Base-by-base conservation (phyloP, 2,797 vertebrate genomes). In the Neopelma chrysocephalum region DNA sequence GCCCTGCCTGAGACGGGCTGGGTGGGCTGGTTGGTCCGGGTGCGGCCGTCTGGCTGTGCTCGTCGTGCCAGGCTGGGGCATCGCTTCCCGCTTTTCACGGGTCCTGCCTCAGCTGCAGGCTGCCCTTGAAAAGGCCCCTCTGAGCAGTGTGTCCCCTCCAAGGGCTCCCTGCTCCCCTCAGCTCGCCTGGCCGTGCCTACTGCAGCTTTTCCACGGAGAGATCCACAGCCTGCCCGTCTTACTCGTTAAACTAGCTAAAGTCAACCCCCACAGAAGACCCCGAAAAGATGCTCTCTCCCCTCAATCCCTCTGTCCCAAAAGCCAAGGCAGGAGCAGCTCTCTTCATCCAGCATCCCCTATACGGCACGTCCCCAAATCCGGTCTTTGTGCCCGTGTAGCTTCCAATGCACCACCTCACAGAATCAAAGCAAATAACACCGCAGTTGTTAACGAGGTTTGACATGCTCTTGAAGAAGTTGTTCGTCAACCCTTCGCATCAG, bases 31-130 rank as follows among this genome's bases (percentile, higher is more conserved):
- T 7, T 5, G 2, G 17, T 7, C 2, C 11, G 8, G 6, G 2
- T 15, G 13, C 14, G 12, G 40, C 40, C 40, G 40, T 15, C 12
- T 40, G 40, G 40, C 12, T 6, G 15, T 17, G 27, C 0, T 6
- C 4, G 11, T 26, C 8, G 15, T 42, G 38, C 38, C 27, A 3
- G 38, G 12, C 4, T 6, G 9, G 16, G 32, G 6, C 0, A 0
- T 14, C 0, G 1, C 1, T 6, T 40, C 3, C 0, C 0, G 0
- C 4, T 5, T 25, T 15, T 4, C 2, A 0, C 0, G 34, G 7
- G 2, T 19, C 2, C 5, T 27, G 20, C 6, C 3, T 38, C 4
- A 1, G 4, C 5, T 7, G 38, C 27, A 3, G 17, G 7, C 0
- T 57, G 38, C 12, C 3, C 5, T n/a, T 27, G 48, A 3, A 31